A percentile compares a stretch with the other conserved stretches of the same genome.
Evolutionary conservation across 2,797 vertebrate species (phyloP).

Genomic region (Periparus ater): DNA sequence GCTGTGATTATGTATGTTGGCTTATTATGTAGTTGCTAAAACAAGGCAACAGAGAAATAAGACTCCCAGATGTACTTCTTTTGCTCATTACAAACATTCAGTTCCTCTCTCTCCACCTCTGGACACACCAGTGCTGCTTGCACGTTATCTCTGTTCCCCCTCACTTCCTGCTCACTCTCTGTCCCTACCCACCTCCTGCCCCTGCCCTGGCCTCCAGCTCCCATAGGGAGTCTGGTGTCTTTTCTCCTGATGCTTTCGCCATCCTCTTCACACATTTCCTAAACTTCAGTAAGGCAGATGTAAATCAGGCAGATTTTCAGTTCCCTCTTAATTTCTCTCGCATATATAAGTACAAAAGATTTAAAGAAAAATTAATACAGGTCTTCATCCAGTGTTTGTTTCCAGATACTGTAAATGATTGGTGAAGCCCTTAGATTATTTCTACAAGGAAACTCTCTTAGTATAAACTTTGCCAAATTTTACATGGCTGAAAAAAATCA

Average conservation of each 20-base stretch:
- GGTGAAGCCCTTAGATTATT: background rate
- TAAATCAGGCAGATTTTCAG: background rate
- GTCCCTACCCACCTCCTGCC: background rate
- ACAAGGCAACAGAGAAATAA: background rate
- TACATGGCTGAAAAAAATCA: background rate
- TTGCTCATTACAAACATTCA: background rate
- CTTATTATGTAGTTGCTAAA: background rate
- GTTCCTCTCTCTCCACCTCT: background rate
- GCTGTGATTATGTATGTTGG: background rate
- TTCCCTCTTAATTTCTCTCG: background rate
- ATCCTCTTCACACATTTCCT: background rate
- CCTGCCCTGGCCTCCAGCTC: background rate
- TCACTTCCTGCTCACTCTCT: background rate
- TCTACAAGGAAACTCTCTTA: background rate
- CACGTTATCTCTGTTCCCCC: background rate
- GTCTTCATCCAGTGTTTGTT: background rate
- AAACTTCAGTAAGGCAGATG: background rate
- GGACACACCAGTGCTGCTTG: background rate
- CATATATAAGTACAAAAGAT: background rate
- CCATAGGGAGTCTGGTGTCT: accelerated
- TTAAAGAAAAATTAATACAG: background rate
- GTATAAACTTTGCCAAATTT: background rate
- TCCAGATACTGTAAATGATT: background rate
- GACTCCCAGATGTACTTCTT: background rate
- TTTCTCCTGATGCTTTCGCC: background rate